Base-by-base conservation (phyloP, 2,113 vertebrate species). In the Corythornis cristatus region DNA sequence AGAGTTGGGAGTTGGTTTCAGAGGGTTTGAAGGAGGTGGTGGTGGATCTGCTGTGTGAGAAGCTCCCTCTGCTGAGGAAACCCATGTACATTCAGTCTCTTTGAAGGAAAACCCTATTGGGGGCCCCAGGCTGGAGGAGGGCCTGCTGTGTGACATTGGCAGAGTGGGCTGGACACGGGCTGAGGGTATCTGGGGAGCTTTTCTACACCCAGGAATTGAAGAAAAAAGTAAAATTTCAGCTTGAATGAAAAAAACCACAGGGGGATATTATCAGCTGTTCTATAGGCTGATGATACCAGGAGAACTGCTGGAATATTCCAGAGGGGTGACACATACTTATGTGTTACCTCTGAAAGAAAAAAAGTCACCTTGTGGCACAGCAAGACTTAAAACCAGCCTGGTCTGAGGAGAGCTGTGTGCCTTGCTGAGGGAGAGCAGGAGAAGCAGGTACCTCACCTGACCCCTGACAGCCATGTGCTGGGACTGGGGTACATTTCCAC, bases 41-140 rank as follows among this genome's bases (percentile, higher is more conserved):
- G 90, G 26, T 92, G 83, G 5, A 56, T 82, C 13, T 35, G 81
- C 31, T 70, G 73, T 5, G 95, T 35, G 78, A 92, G 92, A 96
- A 96, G 95, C 96, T 96, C 95, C 96, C 96, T 96, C 96, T 96
- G 9, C 93, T 83, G 96, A 91, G 88, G 67, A 94, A 94, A 66
- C 7, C 50, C 12, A 61, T 83, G 57, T 13, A 80, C 17, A 8
- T 33, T 50, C 4, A 0, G 37, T 18, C 0, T 0, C 26, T 80
- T 46, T 2, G 74, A 51, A 57, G 64, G 46, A 54, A 73, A 65
- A 90, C 11, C 64, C 50, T 2, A 5, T 1, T 19, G 23, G 51
- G n/a, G 61, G n/a, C 11, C 0, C 0, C 3, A 3, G 62, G 29
- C 56, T 17, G 53, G 61, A 23, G 28, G 0, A 2, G 21, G 37